phyloP scores from a whole-genome alignment of 1,140 invertebrate genomes.

The Druon quercuslanigerum region DNA sequence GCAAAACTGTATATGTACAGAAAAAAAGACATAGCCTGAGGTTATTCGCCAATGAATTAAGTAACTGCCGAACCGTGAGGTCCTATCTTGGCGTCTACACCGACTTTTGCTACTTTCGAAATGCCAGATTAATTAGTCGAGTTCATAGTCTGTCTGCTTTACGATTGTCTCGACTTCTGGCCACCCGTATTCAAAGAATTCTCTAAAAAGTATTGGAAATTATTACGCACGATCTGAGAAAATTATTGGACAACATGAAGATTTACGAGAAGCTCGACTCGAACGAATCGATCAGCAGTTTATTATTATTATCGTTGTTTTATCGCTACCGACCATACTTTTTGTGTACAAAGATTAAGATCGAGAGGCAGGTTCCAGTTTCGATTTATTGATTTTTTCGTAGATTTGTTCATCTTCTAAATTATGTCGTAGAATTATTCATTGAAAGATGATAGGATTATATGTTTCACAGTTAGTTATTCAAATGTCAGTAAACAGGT shows the following conservation, averaged over 20 bases:
- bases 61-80: not conserved
- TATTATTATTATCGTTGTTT: conserved; percentile 8
- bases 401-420: not conserved
- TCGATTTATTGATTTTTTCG: conserved; percentile 20
- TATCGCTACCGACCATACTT: conserved; percentile 6
- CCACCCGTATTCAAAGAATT: conserved; percentile 35
- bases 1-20: not conserved
- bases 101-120: conserved; percentile 48
- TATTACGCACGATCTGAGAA: conserved; percentile 16
- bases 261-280: conserved; percentile 21
- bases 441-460: conserved; percentile 12
- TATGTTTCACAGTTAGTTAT: conserved; percentile 1
- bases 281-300: conserved; percentile 11
- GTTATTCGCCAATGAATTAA: conserved; percentile 16
- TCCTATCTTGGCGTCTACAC: conserved; percentile 17
- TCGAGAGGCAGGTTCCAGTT: conserved; percentile 24
- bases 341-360: conserved; percentile 10
- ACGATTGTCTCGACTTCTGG: conserved; percentile 40
- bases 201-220: conserved; percentile 16
- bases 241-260: conserved; percentile 27
- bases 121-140: conserved; percentile 65
- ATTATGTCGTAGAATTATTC: conserved; percentile 8
- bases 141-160: conserved; percentile 51
- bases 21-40: conserved; percentile 17
- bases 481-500: not conserved